Evolutionary conservation across 2,888 invertebrate species (phyloP).

Genomic region (Carcina quercana): DNA sequence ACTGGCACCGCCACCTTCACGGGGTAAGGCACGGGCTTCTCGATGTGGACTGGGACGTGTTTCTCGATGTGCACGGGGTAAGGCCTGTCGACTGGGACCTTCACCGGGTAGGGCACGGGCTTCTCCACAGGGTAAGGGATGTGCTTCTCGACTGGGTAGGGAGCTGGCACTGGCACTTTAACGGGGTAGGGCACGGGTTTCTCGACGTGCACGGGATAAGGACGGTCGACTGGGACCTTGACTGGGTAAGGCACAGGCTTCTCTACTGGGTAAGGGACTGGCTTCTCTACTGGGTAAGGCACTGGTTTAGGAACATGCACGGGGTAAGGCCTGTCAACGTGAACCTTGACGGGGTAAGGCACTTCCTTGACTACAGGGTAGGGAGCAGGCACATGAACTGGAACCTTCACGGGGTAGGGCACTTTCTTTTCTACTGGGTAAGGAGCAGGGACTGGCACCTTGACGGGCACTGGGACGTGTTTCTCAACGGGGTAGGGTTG

Average conservation of each 20-base stretch:
- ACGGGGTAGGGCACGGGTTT: constrained; percentile 71
- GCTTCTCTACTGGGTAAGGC: constrained; percentile 75
- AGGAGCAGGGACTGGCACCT: constrained; percentile 80
- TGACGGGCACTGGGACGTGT: constrained; percentile 78
- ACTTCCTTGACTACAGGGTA: constrained; percentile 76
- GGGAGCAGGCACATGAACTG: constrained; percentile 76
- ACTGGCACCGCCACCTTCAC: constrained; percentile 77
- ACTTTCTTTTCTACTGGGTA: constrained; percentile 80
- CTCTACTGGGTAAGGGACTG: constrained; percentile 76
- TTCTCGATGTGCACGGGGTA: constrained; percentile 80
- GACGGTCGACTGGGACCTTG: constrained; percentile 76
- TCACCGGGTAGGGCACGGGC: constrained; percentile 78
- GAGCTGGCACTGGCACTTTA: constrained; percentile 79
- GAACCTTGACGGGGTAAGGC: constrained; percentile 77
- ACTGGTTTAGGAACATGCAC: constrained; percentile 76
- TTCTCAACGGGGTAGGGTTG: constrained; percentile 76
- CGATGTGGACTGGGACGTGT: constrained; percentile 77
- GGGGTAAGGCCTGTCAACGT: constrained; percentile 78
- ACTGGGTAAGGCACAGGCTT: constrained; percentile 76
- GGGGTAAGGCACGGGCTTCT: constrained; percentile 77
- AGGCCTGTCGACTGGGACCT: constrained; percentile 76
- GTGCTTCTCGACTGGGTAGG: constrained; percentile 76
- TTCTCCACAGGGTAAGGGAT: constrained; percentile 80
- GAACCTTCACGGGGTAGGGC: constrained; percentile 78
- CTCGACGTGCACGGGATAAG: constrained; percentile 62